Percentiles rank a stretch among this genome's conserved stretches.
phyloP scores from a whole-genome alignment of 2,797 vertebrate genomes.

The Megaceryle alcyon region DNA sequence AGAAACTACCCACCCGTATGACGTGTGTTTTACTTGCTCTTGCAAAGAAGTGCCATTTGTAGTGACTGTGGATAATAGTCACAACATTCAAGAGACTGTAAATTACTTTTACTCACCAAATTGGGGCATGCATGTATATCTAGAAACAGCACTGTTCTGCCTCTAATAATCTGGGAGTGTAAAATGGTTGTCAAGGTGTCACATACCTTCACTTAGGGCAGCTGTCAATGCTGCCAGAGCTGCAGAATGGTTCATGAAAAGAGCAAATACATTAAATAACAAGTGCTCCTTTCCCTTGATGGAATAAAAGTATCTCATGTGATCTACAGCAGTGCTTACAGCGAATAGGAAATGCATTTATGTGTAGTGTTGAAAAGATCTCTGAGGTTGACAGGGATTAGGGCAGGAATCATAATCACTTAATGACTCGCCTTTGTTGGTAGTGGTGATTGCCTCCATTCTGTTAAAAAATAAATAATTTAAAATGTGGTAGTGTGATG shows the following conservation, averaged over 20 bases:
- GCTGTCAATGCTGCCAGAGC: background rate
- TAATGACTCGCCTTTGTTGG: background rate
- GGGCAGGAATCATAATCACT: background rate
- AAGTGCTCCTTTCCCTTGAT: background rate
- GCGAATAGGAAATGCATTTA: background rate
- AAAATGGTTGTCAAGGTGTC: background rate
- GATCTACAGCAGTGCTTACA: background rate
- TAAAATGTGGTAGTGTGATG: background rate
- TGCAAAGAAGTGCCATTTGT: background rate
- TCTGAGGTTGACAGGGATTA: background rate
- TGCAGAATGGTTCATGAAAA: background rate
- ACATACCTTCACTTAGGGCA: background rate
- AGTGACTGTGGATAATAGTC: background rate
- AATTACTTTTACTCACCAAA: background rate
- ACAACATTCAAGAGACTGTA: background rate
- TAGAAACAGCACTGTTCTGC: background rate
- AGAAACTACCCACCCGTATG: background rate
- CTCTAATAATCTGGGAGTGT: background rate
- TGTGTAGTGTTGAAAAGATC: background rate
- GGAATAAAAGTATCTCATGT: background rate
- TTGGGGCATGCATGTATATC: background rate
- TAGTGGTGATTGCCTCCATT: background rate
- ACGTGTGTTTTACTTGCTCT: background rate
- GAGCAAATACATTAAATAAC: background rate
- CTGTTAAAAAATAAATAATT: background rate